phyloP scores from a whole-genome alignment of 2,797 vertebrate genomes.

The Rhynchotus rufescens region DNA sequence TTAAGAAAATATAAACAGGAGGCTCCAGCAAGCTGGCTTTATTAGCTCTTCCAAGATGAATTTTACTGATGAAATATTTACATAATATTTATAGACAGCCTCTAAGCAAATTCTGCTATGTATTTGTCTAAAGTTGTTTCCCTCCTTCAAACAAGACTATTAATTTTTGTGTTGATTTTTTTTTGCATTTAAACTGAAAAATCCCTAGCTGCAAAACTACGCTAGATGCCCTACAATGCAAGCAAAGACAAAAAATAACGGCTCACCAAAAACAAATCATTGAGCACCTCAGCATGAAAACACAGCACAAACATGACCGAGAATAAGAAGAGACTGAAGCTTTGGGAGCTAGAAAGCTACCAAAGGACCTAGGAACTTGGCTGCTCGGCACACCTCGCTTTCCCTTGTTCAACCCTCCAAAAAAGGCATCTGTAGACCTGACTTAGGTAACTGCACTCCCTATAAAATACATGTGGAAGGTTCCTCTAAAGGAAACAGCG shows the following conservation, averaged over 20 bases:
- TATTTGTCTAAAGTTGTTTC: neutral
- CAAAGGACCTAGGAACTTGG: neutral
- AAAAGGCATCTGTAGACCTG: neutral
- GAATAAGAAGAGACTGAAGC: neutral
- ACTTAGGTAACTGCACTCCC: neutral
- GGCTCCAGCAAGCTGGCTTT: neutral
- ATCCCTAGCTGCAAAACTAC: neutral
- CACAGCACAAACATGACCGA: neutral
- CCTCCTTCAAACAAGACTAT: neutral
- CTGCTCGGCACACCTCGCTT: neutral
- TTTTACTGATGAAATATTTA: neutral
- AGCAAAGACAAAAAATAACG: neutral
- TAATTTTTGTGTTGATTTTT: neutral
- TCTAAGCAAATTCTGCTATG: neutral
- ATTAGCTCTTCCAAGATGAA: neutral
- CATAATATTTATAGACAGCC: neutral
- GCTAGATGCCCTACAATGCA: neutral
- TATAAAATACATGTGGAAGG: rapidly evolving
- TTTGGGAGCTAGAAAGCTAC: neutral
- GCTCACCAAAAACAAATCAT: neutral
- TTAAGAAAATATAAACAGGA: neutral
- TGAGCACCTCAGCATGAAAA: neutral
- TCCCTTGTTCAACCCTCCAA: neutral
- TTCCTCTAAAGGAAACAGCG: neutral
- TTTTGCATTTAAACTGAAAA: neutral